Evolutionary conservation across 2,888 invertebrate species (phyloP), one percentile per base, ranked within the genome.

Genomic region (Mycalesis mineus): DNA sequence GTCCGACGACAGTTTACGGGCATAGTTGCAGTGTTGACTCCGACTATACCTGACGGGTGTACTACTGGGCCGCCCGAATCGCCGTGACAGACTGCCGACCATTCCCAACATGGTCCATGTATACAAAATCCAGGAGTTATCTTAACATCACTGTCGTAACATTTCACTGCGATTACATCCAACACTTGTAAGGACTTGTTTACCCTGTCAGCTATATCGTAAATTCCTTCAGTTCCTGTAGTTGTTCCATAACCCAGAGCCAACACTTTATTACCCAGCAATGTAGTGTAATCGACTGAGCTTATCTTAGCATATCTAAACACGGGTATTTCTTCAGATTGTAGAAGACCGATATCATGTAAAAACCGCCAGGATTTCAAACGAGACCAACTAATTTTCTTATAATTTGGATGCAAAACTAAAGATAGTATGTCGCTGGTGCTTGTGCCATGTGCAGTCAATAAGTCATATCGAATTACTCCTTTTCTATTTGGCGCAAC

Each of bases 101-200:
- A 55, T 14, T 28, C 5, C 2, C 44, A 49, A 55, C 58, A 58
- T 7, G 22, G 7, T 11, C 58, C 54, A 6, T 39, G 17, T 29
- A 50, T 29, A 48, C 58, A 58, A 42, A 49, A 42, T n/a, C 41
- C 9, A 13, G 49, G 49, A 0, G 8, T 29, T 36, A 37, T 5
- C 22, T 2, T 22, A 22, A n/a, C n/a, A n/a, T n/a, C 7, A 22
- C 2, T 22, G 5, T 22, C 22, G 22, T 5, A 7, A 37, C 58
- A 58, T 28, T 37, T 40, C 33, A 22, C 28, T 11, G 53, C 48
- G 13, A 58, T 49, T 17, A 36, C 48, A 28, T 53, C 41, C 1
- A 58, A 11, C 22, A 49, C 54, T 58, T 58, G 58, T 33, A 58
- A 39, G 7, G 54, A 15, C 39, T 58, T 54, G 39, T 55, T 55